Evolutionary conservation across 1,140 invertebrate genomes (phyloP).

Genomic region (Musca domestica): DNA sequence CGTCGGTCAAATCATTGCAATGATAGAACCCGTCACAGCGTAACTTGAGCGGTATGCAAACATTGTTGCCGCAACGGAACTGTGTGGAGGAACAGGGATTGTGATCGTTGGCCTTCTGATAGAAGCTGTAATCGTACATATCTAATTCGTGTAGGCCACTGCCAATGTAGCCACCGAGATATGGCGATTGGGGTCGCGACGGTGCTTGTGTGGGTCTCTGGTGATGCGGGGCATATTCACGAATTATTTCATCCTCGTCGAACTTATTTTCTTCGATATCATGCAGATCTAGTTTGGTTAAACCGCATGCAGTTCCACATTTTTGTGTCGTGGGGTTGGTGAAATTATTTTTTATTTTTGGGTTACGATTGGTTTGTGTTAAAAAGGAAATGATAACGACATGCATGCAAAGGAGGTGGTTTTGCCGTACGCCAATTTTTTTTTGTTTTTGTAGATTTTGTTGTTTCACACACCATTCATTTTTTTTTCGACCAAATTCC

Average conservation of each 20-base stretch:
- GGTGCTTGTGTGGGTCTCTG: background rate
- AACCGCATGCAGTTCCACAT: slow-evolving; percentile 24
- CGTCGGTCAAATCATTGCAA: slow-evolving; percentile 74
- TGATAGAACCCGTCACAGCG: slow-evolving; percentile 73
- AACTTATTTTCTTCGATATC: slow-evolving; percentile 28
- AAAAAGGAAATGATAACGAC: background rate
- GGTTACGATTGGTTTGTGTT: background rate
- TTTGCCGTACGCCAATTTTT: slow-evolving; percentile 25
- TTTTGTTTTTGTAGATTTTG: slow-evolving; percentile 1
- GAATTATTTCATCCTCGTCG: slow-evolving; percentile 38
- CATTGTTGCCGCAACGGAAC: slow-evolving; percentile 57
- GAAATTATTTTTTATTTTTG: background rate
- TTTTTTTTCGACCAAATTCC: background rate
- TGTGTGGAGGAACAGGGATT: slow-evolving; percentile 46
- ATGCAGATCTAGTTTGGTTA: slow-evolving; percentile 1
- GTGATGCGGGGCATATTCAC: slow-evolving; percentile 32
- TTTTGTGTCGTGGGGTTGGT: background rate
- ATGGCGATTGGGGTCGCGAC: background rate
- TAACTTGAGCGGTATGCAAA: slow-evolving; percentile 67
- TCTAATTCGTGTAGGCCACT: slow-evolving; percentile 31
- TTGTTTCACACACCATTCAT: background rate
- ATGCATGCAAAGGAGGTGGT: slow-evolving; percentile 15
- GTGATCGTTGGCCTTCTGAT: slow-evolving; percentile 31
- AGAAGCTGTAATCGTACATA: slow-evolving; percentile 31
- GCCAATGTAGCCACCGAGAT: background rate